Evolutionary conservation across 2,113 vertebrate species (phyloP).

Genomic region (Pseudorectes ferrugineus): DNA sequence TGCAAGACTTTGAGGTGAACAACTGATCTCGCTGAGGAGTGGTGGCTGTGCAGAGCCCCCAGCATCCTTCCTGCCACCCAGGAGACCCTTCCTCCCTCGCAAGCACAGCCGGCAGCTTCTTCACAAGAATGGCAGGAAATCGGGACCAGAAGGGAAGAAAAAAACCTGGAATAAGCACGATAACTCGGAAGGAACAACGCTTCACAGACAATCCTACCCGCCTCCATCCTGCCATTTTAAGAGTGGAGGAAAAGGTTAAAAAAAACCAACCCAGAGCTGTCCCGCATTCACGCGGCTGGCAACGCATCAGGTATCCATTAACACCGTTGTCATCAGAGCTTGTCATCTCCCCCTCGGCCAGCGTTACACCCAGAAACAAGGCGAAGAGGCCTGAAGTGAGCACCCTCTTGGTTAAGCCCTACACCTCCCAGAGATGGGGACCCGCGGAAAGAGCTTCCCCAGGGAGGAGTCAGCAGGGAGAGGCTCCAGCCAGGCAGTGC

Average conservation of each 20-base stretch:
- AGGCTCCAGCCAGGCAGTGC: background rate
- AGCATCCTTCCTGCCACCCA: constrained; percentile 14
- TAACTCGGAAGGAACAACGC: background rate
- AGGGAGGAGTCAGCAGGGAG: background rate
- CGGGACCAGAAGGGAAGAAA: background rate
- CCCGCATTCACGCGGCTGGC: background rate
- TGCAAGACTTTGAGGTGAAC: background rate
- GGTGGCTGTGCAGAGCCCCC: background rate
- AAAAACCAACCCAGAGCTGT: background rate
- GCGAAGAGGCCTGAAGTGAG: background rate
- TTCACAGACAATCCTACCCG: background rate
- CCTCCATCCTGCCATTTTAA: background rate
- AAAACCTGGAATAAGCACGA: background rate
- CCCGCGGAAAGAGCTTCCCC: fast-evolving
- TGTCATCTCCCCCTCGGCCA: background rate
- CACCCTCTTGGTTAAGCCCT: background rate
- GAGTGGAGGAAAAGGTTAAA: background rate
- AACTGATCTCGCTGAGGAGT: background rate
- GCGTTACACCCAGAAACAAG: background rate
- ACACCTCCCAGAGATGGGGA: background rate
- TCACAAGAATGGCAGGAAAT: constrained; percentile 44
- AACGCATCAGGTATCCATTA: background rate
- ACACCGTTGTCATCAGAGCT: background rate
- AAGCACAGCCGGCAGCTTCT: background rate
- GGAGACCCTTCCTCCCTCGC: background rate